Conservation (phyloP, 2,113 vertebrate genomes). For the Oenanthe melanoleuca region DNA sequence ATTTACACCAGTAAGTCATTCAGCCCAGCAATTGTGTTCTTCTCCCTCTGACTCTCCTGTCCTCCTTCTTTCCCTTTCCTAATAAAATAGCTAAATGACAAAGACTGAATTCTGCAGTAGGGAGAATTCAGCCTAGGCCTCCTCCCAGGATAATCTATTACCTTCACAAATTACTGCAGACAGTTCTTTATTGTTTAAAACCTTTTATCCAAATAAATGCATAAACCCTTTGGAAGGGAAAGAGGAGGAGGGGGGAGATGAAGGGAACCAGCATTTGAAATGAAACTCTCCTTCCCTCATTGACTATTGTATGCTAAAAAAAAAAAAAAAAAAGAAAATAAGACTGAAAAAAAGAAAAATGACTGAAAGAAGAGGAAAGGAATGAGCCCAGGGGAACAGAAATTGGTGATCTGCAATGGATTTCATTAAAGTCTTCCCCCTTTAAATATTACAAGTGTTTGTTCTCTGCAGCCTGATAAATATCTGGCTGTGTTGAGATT, state of each 20-base stretch:
- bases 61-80: neutral
- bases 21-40: neutral
- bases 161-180: conserved; percentile 58
- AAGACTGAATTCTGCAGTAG: conserved; percentile 4
- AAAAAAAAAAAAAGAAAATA: neutral
- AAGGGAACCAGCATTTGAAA: conserved; percentile 14
- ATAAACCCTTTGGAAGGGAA: conserved; percentile 3
- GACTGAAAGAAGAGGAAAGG: neutral
- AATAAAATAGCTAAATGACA: conserved; percentile 37
- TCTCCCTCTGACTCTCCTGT: neutral
- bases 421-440: conserved; percentile 47
- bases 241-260: neutral
- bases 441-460: conserved; percentile 53
- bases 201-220: conserved; percentile 67
- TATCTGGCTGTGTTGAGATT: conserved; percentile 20
- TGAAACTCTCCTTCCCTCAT: conserved; percentile 9
- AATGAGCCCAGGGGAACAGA: conserved; percentile 31
- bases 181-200: conserved; percentile 60
- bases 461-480: conserved; percentile 39
- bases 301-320: neutral
- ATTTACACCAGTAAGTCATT: neutral
- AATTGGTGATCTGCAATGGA: conserved; percentile 49
- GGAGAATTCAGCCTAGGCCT: conserved; percentile 6
- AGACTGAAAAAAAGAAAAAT: neutral
- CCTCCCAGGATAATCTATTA: conserved; percentile 54